These are phyloP conservation scores for Dendroctonus valens DNA, from an alignment of 1,140 invertebrate genomes.

Conservation along the genomic window DNA sequence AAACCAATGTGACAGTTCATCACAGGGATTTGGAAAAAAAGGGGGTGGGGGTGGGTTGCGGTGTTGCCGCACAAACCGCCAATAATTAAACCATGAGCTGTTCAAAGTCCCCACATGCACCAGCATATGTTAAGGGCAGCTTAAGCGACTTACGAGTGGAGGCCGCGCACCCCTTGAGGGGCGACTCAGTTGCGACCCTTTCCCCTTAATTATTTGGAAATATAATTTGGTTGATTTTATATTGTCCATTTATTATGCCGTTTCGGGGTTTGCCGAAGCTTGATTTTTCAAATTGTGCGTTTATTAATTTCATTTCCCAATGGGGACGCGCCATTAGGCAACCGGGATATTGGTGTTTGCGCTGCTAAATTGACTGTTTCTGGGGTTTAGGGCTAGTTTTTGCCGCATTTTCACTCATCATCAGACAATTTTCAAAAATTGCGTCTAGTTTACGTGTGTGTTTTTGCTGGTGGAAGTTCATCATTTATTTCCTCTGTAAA, in stretches of 20 bases:
- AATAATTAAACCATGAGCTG: neutral
- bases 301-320: slow-evolving; percentile 31
- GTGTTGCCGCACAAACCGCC: too few relatives aligned
- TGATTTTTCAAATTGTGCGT: slow-evolving; percentile 34
- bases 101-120: neutral
- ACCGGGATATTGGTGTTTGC: too few relatives aligned
- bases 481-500: too few relatives aligned
- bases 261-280: slow-evolving; percentile 28
- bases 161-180: slow-evolving; percentile 1
- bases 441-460: too few relatives aligned
- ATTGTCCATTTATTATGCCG: slow-evolving; percentile 32
- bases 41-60: too few relatives aligned
- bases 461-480: too few relatives aligned
- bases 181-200: slow-evolving; percentile 10
- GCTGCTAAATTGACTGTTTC: too few relatives aligned
- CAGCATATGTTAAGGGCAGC: slow-evolving; percentile 16
- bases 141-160: slow-evolving; percentile 19
- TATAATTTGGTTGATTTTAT: slow-evolving; percentile 35
- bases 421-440: too few relatives aligned
- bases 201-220: slow-evolving; percentile 30
- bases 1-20: too few relatives aligned
- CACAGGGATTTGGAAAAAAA: too few relatives aligned
- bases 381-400: too few relatives aligned
- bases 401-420: too few relatives aligned
- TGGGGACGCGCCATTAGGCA: slow-evolving; percentile 3